Base-by-base conservation (phyloP, 2,797 vertebrate genomes). In the Sparidentex hasta region DNA sequence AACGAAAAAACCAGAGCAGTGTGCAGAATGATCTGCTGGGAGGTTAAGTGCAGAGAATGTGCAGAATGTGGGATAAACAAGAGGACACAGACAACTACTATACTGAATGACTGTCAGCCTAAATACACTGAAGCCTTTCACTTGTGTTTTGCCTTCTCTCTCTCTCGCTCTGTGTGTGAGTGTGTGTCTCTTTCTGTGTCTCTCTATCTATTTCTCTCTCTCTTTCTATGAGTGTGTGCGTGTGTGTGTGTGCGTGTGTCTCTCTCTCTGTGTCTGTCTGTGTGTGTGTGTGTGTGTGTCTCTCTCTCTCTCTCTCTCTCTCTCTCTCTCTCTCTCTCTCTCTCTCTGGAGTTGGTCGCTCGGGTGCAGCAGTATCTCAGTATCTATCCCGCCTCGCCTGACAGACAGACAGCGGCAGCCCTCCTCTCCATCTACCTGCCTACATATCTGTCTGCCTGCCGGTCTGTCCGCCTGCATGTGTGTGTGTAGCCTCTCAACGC, bases 351-450 rank as follows among this genome's bases (percentile, higher is more conserved):
- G 64, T 86, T 86, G 52, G 81, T 71, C 70, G 80, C 81, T 76
- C 79, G 80, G 77, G 38, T 86, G 89, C 87, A 91, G 92, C 38
- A 38, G 14, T 25, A 55, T 80, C 65, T 87, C 85, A 83, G 76
- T 81, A 65, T 84, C 75, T 82, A 80, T 87, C 90, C 87, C 68
- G 78, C 80, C 75, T 87, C 85, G 47, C 77, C 91, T 89, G 86
- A 65, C 79, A 71, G 65, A 65, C 79, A 71, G 65, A 78, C 86
- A 68, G 74, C 83, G 75, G 73, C 76, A 78, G 65, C 65, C 62
- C 65, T 80, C 74, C 65, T 81, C 81, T 88, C 11, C 38, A 73
- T 38, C 55, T 20, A 47, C 20, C 27, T 66, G 2, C 2, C 54
- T 21, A 14, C 38, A 38, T 50, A 7, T 18, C 68, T 70, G 41